These are phyloP conservation scores for Eupithecia centaureata DNA, from an alignment of 2,888 invertebrate species.

Conservation along the genomic window DNA sequence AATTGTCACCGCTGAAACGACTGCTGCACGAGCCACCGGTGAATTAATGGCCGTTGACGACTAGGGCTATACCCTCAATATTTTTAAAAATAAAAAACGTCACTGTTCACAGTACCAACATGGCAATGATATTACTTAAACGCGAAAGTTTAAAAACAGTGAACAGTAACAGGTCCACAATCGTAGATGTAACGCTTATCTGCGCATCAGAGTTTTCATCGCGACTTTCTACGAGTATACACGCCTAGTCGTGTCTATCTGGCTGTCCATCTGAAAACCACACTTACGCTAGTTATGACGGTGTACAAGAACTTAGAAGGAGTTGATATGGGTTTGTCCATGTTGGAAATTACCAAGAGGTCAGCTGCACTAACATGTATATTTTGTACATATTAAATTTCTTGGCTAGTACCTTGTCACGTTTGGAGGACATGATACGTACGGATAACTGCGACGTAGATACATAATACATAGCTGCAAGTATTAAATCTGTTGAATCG, in stretches of 20 bases:
- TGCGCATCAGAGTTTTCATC: conserved; percentile 36
- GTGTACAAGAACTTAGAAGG: not conserved
- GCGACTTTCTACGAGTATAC: conserved; percentile 40
- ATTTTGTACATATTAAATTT: no score
- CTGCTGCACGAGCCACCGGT: not conserved
- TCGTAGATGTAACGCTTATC: conserved; percentile 35
- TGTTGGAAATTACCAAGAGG: not conserved
- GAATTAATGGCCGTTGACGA: not conserved
- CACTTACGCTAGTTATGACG: conserved; percentile 4
- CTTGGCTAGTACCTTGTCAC: not conserved
- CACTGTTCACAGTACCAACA: not conserved
- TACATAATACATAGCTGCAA: no score
- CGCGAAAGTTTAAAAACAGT: conserved; percentile 1
- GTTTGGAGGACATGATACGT: not conserved
- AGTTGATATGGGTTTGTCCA: not conserved
- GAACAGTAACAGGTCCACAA: conserved; percentile 6
- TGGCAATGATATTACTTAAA: not conserved
- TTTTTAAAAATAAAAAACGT: not conserved
- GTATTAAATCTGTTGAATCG: not conserved
- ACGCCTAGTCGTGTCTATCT: conserved; percentile 29
- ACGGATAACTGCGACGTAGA: no score
- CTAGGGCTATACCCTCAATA: not conserved
- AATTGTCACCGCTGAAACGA: no score
- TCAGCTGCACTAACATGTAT: not conserved
- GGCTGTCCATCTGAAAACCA: conserved; percentile 25